A percentile compares a stretch with the other conserved stretches of the same genome.
phyloP scores from a whole-genome alignment of 2,888 invertebrate genomes.

The Bellardia bayeri region DNA sequence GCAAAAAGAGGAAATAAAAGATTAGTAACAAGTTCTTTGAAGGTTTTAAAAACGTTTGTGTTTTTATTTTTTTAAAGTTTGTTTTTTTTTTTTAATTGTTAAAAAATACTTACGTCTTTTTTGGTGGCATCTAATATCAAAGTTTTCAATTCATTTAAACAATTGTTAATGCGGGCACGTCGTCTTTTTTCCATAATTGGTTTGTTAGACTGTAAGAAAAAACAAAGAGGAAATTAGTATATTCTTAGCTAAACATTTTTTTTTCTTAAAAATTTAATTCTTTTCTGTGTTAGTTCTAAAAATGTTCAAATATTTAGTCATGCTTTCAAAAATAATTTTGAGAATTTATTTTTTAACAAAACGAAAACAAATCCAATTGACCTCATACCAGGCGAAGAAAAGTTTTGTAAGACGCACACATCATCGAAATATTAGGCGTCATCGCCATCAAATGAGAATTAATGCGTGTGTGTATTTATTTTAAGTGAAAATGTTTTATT shows the following conservation, averaged over 20 bases:
- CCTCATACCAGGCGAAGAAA: constrained; percentile 57
- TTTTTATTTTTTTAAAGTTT: neutral
- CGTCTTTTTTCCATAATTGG: constrained; percentile 97
- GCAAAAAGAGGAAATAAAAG: neutral
- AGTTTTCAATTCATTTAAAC: constrained; percentile 93
- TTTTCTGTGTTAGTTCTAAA: neutral
- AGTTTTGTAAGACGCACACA: constrained; percentile 33
- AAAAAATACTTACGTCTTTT: constrained; percentile 92
- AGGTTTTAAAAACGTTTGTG: neutral
- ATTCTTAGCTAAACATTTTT: neutral
- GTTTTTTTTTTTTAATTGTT: neutral
- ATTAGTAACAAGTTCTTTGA: neutral
- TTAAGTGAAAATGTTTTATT: constrained; percentile 16
- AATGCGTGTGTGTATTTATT: constrained; percentile 41
- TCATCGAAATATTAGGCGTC: constrained; percentile 52
- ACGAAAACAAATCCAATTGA: constrained; percentile 35
- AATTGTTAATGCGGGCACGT: constrained; percentile 95
- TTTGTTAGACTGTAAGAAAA: constrained; percentile 91
- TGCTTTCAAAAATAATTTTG: constrained; percentile 52
- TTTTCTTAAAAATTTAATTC: neutral
- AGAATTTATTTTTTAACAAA: constrained; percentile 17
- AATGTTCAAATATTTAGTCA: constrained; percentile 44
- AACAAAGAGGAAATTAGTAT: constrained; percentile 42
- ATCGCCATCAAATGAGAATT: constrained; percentile 8
- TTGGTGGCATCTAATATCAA: constrained; percentile 93